Evolutionary conservation across 2,113 vertebrate species (phyloP).

Genomic region (Pseudolaguvia tuberculata): DNA sequence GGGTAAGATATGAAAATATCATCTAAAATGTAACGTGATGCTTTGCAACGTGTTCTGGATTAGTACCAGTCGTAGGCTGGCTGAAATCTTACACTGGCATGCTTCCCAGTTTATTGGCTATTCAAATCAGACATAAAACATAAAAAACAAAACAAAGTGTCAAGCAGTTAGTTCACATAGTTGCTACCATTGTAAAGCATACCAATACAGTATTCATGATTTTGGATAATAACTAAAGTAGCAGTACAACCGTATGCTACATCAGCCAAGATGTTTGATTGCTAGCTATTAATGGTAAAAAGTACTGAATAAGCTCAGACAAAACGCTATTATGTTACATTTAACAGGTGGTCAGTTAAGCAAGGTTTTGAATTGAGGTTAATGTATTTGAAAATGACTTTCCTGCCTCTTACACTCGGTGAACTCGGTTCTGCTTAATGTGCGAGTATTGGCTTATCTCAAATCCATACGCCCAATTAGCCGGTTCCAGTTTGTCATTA

Average conservation of each 20-base stretch:
- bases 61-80: neutral
- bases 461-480: constrained; percentile 60
- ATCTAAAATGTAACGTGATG: neutral
- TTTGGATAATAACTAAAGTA: neutral
- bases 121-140: neutral
- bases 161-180: neutral
- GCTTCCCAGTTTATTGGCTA: neutral
- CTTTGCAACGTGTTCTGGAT: neutral
- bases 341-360: constrained; percentile 40
- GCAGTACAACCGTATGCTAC: neutral
- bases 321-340: constrained; percentile 48
- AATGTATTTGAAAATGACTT: constrained; percentile 55
- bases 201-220: neutral
- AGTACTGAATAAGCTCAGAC: constrained; percentile 51
- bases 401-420: constrained; percentile 39
- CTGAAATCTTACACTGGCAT: constrained; percentile 1
- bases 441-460: constrained; percentile 44
- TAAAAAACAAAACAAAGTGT: too few relatives aligned
- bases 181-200: neutral
- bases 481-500: constrained; percentile 46
- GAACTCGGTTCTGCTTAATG: constrained; percentile 47
- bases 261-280: constrained; percentile 14
- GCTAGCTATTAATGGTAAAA: constrained; percentile 36
- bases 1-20: neutral
- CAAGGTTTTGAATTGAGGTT: constrained; percentile 36